Base-by-base conservation (phyloP, 2,888 invertebrate species). In the Dryomyza anilis region DNA sequence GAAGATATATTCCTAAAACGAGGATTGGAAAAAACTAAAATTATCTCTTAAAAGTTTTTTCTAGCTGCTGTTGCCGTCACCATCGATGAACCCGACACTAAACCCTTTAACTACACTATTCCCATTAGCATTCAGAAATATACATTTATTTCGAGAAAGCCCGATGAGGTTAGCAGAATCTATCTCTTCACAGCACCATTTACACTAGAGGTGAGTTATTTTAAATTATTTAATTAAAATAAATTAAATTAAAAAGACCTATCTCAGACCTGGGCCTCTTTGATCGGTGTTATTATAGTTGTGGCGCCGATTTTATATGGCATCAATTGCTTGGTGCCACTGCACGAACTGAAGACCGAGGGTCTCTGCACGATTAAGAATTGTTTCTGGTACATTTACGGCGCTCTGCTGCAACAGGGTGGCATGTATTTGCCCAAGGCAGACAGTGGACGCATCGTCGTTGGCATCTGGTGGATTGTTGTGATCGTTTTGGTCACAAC, bases 391-490 rank as follows among this genome's bases (percentile, higher is more conserved):
- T 96, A 96, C 76, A 88, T 94, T 78, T 96, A 94, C 76, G 96
- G 96, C 1, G 95, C 96, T 1, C 84, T 96, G 59, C 85, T 96
- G 43, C 95, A 96, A 75, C 95, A 96, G 89, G 95, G 95, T 68
- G 95, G 95, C 4, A 91, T 93, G 87, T 91, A 93, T 76, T 84
- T 95, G 33, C 96, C 96, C 0, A 86, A 88, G 61, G 92, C 94
- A 0, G 93, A 94, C 78, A 95, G 95, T 73, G 94, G 94, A 2
- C 88, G 96, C 6, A 81, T 95, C 7, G 87, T 96, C 3, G 89
- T 96, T 0, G 94, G 94, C 0, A 89, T 93, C 1, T 96, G 96
- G 96, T 96, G 96, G 96, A 81, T 96, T 55, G 93, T 94, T 1
- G 95, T 95, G 0, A 86, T 95, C 68, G 92, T 96, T 0, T 86